Base-by-base conservation (phyloP, 1,140 invertebrate genomes). In the Pseudomyrmex dendroicus region DNA sequence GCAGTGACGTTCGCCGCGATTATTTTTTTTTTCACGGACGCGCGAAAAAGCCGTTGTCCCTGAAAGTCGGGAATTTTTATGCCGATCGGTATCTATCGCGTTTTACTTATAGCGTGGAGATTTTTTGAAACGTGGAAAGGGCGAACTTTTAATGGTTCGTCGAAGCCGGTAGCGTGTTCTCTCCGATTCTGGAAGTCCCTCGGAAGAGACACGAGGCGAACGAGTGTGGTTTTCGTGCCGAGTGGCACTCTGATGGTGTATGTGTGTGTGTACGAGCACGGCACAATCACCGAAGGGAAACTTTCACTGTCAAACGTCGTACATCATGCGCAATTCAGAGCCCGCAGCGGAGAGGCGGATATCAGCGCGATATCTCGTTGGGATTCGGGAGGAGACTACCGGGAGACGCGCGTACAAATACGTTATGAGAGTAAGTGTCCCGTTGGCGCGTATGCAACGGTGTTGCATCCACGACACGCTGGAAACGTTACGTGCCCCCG, bases 301-400 rank as follows among this genome's bases (percentile, higher is more conserved):
- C 90, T 91, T 91, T 91, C 89, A 89, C 90, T 89, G 90, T 91
- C 89, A 90, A 90, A 90, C 73, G 64, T 82, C 78, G 84, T 83
- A 73, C 80, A 86, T 91, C 90, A 87, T 84, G 89, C 35, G 35
- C 87, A 89, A 89, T 82, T 72, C 76, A 66, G 82, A 62, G 54
- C 52, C 76, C 78, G 57, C 54, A 76, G 46, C 67, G 72, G 63
- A 15, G 15, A 15, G 10, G 13, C 9, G 1, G 12, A 13, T 86
- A 74, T 78, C 35, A 20, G 52, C 15, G 61, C n/a, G 61, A 86
- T 86, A 46, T 78, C 46, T 66, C 61, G 13, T 10, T 25, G 25
- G 25, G 25, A 25, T 25, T 12, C 13, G 12, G 62, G 17, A 20
- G 20, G 20, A 13, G 20, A 13, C 13, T 2, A 78, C 10, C 52